A percentile compares a stretch with the other conserved stretches of the same genome.
These are phyloP conservation scores for Bos taurus DNA, from an alignment of 2,113 vertebrate species.

Conservation along the genomic window DNA sequence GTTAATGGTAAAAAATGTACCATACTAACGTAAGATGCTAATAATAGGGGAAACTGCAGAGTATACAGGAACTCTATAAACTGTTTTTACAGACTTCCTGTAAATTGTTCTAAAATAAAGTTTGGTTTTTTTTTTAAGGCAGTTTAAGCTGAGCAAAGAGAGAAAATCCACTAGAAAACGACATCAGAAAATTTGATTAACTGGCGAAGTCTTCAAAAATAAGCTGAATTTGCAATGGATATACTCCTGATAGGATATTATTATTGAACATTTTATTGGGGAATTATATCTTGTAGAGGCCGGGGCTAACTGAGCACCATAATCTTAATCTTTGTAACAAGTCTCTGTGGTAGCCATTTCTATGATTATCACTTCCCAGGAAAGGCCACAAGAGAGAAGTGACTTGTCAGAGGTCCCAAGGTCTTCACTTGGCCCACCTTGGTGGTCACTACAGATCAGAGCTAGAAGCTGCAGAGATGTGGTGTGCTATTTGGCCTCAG, in stretches of 20 bases:
- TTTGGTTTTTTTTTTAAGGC: background rate
- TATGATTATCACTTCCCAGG: background rate
- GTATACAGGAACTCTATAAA: background rate
- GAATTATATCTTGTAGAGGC: background rate
- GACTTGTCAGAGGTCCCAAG: background rate
- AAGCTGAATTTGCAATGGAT: background rate
- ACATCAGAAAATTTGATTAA: background rate
- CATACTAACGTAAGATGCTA: background rate
- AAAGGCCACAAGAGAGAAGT: background rate
- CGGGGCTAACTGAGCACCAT: background rate
- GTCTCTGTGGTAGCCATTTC: background rate
- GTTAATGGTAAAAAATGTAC: background rate
- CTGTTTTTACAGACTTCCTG: background rate
- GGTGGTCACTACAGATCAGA: background rate
- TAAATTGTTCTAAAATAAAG: background rate
- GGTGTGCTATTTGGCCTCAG: background rate
- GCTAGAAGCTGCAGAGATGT: background rate
- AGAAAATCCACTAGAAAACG: background rate
- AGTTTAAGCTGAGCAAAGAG: background rate
- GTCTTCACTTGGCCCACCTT: background rate
- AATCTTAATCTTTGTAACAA: background rate
- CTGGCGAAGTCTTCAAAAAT: constrained; percentile 7
- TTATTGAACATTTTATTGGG: background rate
- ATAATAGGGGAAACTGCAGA: background rate
- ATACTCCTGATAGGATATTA: background rate